A percentile compares a stretch with the other conserved stretches of the same genome.
phyloP scores from a whole-genome alignment of 1,140 invertebrate species.

The Chelonus insularis region DNA sequence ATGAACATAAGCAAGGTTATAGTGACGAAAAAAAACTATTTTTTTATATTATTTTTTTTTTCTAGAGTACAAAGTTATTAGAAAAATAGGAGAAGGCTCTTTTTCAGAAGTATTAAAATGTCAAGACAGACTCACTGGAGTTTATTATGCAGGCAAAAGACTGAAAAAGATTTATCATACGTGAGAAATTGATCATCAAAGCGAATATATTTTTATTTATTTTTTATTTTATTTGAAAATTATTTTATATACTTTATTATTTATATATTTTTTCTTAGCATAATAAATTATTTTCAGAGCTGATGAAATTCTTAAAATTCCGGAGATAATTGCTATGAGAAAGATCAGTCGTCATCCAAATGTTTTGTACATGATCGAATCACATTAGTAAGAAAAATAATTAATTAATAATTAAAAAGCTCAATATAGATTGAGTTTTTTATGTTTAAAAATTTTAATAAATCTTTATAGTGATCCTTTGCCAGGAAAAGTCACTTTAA shows the following conservation, averaged over 20 bases:
- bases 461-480: conserved; percentile 61
- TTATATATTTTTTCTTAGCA: conserved; percentile 45
- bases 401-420: neutral
- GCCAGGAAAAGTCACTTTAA: conserved; percentile 63
- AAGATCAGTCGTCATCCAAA: conserved; percentile 65
- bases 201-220: too few relatives aligned
- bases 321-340: conserved; percentile 66
- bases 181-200: too few relatives aligned
- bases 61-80: conserved; percentile 65
- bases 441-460: too few relatives aligned
- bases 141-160: conserved; percentile 66
- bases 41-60: conserved; percentile 12
- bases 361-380: conserved; percentile 66
- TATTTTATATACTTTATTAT: conserved; percentile 19
- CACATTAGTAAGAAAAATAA: conserved; percentile 63
- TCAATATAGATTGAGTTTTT: too few relatives aligned
- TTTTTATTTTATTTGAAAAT: neutral
- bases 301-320: conserved; percentile 63
- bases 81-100: conserved; percentile 69
- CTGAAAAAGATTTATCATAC: conserved; percentile 67
- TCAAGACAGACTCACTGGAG: conserved; percentile 61
- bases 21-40: too few relatives aligned
- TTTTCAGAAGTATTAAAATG: conserved; percentile 74
- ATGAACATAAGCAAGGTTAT: too few relatives aligned
- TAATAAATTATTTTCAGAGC: too few relatives aligned